Percentiles rank a stretch among this genome's conserved stretches.
These are phyloP conservation scores for Acropora yongei DNA, from an alignment of 64 coral and sea anemone species.

Conservation along the genomic window DNA sequence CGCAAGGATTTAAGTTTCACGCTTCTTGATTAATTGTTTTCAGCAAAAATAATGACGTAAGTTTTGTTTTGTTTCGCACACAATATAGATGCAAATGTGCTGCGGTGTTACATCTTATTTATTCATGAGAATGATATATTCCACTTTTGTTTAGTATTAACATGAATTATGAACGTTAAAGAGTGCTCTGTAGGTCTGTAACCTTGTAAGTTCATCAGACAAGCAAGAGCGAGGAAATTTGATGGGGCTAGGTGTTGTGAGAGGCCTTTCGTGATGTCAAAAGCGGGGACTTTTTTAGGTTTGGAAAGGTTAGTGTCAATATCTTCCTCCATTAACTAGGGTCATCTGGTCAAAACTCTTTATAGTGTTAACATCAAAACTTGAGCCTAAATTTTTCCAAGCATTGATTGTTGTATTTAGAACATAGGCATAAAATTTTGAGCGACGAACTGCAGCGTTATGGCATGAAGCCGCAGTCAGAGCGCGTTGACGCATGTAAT, in stretches of 20 bases:
- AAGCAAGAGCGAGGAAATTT: not conserved
- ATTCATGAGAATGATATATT: constrained; percentile 30
- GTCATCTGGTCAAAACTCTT: not conserved
- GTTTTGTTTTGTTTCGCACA: not conserved
- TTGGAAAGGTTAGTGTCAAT: not conserved
- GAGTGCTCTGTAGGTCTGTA: not conserved
- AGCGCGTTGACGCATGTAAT: too few species aligned
- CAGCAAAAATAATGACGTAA: not conserved
- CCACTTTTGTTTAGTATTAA: constrained; percentile 10
- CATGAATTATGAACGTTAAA: not conserved
- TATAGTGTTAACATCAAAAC: not conserved
- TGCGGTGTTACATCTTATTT: not conserved
- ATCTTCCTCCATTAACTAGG: not conserved
- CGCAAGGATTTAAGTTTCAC: not conserved
- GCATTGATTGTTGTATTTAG: not conserved
- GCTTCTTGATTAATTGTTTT: not conserved
- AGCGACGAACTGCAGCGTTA: too few species aligned
- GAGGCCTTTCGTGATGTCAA: not conserved
- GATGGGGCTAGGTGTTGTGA: not conserved
- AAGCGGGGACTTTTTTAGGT: not conserved
- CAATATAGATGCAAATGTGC: constrained; percentile 19
- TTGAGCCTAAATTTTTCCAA: not conserved
- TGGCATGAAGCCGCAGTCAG: too few species aligned
- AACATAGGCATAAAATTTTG: not conserved
- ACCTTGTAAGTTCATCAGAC: not conserved